Evolutionary conservation across 1,140 invertebrate genomes (phyloP), one percentile per base, ranked within the genome.

Genomic region (Trichonephila inaurata): DNA sequence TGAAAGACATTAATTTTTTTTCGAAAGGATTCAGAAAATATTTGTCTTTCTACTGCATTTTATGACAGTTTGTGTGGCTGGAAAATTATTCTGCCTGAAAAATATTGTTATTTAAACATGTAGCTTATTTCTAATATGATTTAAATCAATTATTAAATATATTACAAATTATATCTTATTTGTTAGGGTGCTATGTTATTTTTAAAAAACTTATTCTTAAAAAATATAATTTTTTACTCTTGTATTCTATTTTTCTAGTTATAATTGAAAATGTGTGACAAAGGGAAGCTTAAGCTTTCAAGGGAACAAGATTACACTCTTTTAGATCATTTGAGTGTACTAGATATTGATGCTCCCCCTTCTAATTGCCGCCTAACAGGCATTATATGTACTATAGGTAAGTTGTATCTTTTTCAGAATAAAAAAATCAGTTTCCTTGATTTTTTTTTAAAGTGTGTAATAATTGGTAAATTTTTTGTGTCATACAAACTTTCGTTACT

Each of bases 381-480:
- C 60, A 99, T 99, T 95, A 99, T 99, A 95, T 99, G 99, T 96
- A 99, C 99, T 12, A 99, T 99, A 95, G 99, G 98, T 98, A 96
- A 96, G 96, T 95, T 64, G 4, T 51, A 51, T 51, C 7, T 51
- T 28, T 28, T 51, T 51, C 10, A 51, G 51, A 51, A 51, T 51
- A 12, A 51, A 51, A 51, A 51, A 51, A 51, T 51, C 51, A 7
- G 51, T 8, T 51, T 51, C 51, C 51, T 51, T 51, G 51, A 12
- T 12, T 51, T 51, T 44, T 10, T 51, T 51, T 51, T 51, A 51
- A 51, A 10, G 0, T 51, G 5, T 7, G 51, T 5, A 10, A 12
- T 51, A 51, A 7, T 8, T 5, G 2, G 2, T 51, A 51, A 51
- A 51, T 51, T 8, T 51, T 51, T 51, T 7, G 1, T 51, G 51